Base-by-base conservation (phyloP, 2,888 invertebrate species). In the Drosophila seclusa region DNA sequence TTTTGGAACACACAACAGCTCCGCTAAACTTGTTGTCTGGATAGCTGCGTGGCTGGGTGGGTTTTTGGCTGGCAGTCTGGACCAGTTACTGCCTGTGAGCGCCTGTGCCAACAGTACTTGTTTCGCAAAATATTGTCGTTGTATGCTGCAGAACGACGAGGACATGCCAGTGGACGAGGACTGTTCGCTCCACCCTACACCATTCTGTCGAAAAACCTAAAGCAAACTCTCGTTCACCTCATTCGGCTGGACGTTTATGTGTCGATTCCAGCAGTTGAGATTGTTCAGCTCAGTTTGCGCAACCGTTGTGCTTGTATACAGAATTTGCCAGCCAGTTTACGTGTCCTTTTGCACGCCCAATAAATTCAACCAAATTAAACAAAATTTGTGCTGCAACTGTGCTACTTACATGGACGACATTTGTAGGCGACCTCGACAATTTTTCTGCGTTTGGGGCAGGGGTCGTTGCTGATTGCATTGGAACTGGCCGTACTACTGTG, bases 371-470 rank as follows among this genome's bases (percentile, higher is more conserved):
- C 64, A 68, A 74, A 76, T 82, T 71, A 69, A 73, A 84, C 80
- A 68, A 77, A 82, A 83, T 66, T 79, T 76, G 73, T 65, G 54
- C 68, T 65, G 58, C 48, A 50, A 48, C 34, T 29, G 27, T 50
- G 68, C 38, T 61, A 96, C 97, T 97, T 95, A 99, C 99, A 97
- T 91, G 99, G 99, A 94, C 97, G 95, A 94, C 99, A 99, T 94
- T 98, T 98, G 94, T 98, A 99, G 85, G 97, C 97, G 75, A 99
- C 97, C 94, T 98, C 98, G 83, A 98, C 97, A 94, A 98, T 98
- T 94, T 99, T 98, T 75, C 97, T 95, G 55, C 97, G 96, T 32
- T 96, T 96, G 18, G 98, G 98, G 92, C 99, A 99, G 0, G 98
- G 98, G 94, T 99, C 92, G 78, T 82, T 87, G 77, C 85, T 91